Base-by-base conservation (phyloP, 2,888 invertebrate genomes). In the Dynastes tityus region DNA sequence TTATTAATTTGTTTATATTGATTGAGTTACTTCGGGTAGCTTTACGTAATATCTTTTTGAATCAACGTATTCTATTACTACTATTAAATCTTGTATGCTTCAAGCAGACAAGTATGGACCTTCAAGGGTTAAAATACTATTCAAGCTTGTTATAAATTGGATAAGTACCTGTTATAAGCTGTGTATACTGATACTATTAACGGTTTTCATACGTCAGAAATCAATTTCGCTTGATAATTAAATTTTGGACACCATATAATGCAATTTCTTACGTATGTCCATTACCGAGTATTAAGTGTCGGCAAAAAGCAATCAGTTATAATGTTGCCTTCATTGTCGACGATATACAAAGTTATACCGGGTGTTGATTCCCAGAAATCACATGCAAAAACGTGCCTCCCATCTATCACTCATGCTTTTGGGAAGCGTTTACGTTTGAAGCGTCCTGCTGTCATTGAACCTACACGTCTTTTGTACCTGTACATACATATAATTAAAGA, bases 321-420 rank as follows among this genome's bases (percentile, higher is more conserved):
- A 40, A 16, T 55, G 55, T 58, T 71, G 55, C 8, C 11, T 71
- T 40, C 71, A 71, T 55, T 11, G 32, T 55, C n/a, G 58, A 9
- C 73, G 40, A 37, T 40, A 4, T 49, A 27, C 13, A 9, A 73
- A n/a, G 58, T 73, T 55, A 71, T 73, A 73, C 58, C 37, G 73
- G 22, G 53, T 73, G 73, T 58, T 73, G 73, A 37, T 73, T 73
- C 73, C 40, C 9, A 73, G 40, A 55, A 73, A 16, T 58, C 37
- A 37, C 40, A 73, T 58, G 73, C 73, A 73, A 73, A 73, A 73
- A 73, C 73, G 51, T 32, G 45, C 27, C 58, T 58, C 58, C 40
- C 58, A 58, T 58, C 73, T 73, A 73, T 73, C 73, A 73, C 58
- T 58, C 73, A 73, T 73, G 73, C 58, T 73, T 73, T 22, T 55